Conservation (phyloP, 2,113 vertebrate genomes). For the Thymallus thymallus region DNA sequence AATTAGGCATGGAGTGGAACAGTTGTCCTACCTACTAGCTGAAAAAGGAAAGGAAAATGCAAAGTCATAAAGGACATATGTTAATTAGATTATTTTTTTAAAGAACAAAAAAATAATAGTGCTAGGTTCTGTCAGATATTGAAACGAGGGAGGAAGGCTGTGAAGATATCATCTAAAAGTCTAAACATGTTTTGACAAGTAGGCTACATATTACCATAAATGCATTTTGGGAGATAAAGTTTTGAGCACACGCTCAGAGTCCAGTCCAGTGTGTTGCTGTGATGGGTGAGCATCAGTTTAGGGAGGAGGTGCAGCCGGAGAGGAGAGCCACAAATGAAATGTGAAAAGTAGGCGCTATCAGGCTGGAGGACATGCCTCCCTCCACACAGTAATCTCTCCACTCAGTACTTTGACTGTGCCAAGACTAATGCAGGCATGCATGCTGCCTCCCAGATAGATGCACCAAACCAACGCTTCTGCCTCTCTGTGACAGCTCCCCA, state of each 20-base stretch:
- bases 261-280: background rate
- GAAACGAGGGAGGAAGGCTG: background rate
- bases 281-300: too few species aligned
- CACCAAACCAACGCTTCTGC: slow-evolving; percentile 38
- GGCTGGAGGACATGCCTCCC: slow-evolving; percentile 11
- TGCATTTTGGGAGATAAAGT: background rate
- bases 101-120: background rate
- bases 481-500: slow-evolving; percentile 55
- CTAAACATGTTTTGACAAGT: background rate
- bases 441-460: slow-evolving; percentile 54
- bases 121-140: background rate
- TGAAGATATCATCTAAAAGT: background rate
- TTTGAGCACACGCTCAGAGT: slow-evolving; percentile 1
- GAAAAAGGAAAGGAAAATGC: background rate
- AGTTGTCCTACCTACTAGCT: background rate
- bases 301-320: slow-evolving; percentile 23
- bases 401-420: slow-evolving; percentile 19
- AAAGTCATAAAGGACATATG: background rate
- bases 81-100: background rate
- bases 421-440: slow-evolving; percentile 42
- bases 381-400: slow-evolving; percentile 41
- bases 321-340: slow-evolving; percentile 32
- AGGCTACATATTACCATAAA: slow-evolving; percentile 2
- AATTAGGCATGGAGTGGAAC: background rate
- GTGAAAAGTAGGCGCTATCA: slow-evolving; percentile 20